These are phyloP conservation scores for Dione vanillae DNA, from an alignment of 2,888 invertebrate species.

Conservation along the genomic window DNA sequence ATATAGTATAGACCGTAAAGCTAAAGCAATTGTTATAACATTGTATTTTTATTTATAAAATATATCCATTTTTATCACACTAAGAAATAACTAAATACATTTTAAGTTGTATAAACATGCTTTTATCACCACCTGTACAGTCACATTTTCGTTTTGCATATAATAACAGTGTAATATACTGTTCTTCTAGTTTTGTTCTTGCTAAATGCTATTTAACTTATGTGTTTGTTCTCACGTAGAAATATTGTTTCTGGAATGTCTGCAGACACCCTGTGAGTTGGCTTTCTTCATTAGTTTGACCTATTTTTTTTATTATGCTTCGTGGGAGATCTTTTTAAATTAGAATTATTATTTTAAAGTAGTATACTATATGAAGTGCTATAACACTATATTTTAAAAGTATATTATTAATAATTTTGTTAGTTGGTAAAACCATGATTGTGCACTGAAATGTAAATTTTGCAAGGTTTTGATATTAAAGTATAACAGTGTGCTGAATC, in stretches of 20 bases:
- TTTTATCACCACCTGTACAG: slow-evolving; percentile 41
- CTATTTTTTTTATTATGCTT: slow-evolving; percentile 34
- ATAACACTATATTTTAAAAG: too few relatives aligned
- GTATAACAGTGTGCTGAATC: too few relatives aligned
- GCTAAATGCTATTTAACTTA: slow-evolving; percentile 33
- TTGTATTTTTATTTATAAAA: not conserved
- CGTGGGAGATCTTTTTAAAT: not conserved
- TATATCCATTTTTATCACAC: not conserved
- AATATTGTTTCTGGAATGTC: slow-evolving; percentile 30
- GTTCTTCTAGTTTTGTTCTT: slow-evolving; percentile 14
- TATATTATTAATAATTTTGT: too few relatives aligned
- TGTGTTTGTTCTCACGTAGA: slow-evolving; percentile 37
- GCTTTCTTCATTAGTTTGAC: slow-evolving; percentile 35
- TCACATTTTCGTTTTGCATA: slow-evolving; percentile 33
- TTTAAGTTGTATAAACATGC: slow-evolving; percentile 37
- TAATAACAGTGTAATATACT: slow-evolving; percentile 25
- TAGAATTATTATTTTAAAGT: too few relatives aligned
- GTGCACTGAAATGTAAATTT: too few relatives aligned
- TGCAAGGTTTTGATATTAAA: too few relatives aligned
- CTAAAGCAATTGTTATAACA: too few relatives aligned
- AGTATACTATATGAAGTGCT: too few relatives aligned
- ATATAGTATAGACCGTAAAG: too few relatives aligned
- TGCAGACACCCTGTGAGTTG: slow-evolving; percentile 39
- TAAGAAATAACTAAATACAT: slow-evolving; percentile 20
- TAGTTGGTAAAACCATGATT: too few relatives aligned